phyloP scores from a whole-genome alignment of 2,888 invertebrate genomes.

The Phania funesta region DNA sequence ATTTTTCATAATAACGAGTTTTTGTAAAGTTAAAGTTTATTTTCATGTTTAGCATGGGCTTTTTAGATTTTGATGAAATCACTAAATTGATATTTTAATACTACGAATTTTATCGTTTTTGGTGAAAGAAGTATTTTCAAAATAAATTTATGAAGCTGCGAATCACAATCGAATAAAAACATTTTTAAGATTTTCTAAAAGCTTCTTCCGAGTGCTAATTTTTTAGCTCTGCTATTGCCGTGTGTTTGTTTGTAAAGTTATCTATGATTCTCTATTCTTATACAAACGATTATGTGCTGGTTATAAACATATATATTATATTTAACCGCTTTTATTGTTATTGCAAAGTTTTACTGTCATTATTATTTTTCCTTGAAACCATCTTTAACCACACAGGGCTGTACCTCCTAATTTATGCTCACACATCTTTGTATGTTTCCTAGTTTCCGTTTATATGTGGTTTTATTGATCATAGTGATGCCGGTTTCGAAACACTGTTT shows the following conservation, averaged over 20 bases:
- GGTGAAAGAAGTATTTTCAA: too few relatives aligned
- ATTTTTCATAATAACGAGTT: too few relatives aligned
- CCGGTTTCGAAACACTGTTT: background rate
- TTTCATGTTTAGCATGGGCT: too few relatives aligned
- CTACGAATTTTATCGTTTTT: too few relatives aligned
- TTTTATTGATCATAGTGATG: constrained; percentile 1
- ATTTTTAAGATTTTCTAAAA: too few relatives aligned
- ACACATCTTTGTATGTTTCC: background rate
- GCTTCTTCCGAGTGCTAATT: too few relatives aligned
- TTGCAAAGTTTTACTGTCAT: constrained; percentile 58
- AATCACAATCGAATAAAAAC: too few relatives aligned
- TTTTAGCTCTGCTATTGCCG: background rate
- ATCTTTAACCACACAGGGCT: constrained; percentile 3
- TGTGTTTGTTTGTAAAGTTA: background rate
- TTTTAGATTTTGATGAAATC: too few relatives aligned
- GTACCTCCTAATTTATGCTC: background rate
- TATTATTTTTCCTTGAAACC: constrained; percentile 1
- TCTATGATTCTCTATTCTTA: background rate
- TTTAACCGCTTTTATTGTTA: constrained; percentile 65
- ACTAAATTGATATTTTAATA: too few relatives aligned
- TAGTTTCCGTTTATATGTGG: background rate
- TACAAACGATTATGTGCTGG: constrained; percentile 14
- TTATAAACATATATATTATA: constrained; percentile 51
- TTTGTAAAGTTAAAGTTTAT: too few relatives aligned
- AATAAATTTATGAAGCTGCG: too few relatives aligned